Percentiles rank a stretch among this genome's conserved stretches.
These are phyloP conservation scores for Onychomys arenicola DNA, from an alignment of 2,797 vertebrate species.

Conservation along the genomic window DNA sequence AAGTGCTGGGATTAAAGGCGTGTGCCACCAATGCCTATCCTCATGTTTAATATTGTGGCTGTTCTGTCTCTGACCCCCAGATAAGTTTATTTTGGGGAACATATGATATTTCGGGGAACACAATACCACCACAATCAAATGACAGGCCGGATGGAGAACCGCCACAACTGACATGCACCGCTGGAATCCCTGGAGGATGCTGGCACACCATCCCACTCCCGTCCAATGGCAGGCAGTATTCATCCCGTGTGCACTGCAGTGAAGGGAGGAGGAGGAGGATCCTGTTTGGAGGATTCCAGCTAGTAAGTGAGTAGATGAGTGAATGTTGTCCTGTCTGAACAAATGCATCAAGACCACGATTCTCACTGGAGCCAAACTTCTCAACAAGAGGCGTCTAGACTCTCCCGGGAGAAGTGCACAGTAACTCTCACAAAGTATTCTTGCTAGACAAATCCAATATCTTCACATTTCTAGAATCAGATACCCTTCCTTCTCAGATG, in stretches of 20 bases:
- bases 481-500: conserved; percentile 21
- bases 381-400: neutral
- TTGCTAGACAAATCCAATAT: neutral
- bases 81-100: no score
- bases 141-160: neutral
- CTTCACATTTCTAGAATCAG: conserved; percentile 15
- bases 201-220: neutral
- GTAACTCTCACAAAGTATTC: neutral
- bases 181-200: neutral
- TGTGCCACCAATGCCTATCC: no score
- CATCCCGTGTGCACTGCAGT: neutral
- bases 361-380: neutral
- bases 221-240: neutral
- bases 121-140: no score
- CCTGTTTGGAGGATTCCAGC: neutral
- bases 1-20: no score
- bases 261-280: neutral
- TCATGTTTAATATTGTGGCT: no score
- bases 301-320: neutral
- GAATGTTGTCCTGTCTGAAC: neutral
- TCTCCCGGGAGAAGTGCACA: neutral
- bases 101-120: no score
- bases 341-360: neutral
- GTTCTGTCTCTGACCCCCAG: no score
- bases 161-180: neutral